Conservation (phyloP, 2,797 vertebrate species). For the Glyptemys insculpta region DNA sequence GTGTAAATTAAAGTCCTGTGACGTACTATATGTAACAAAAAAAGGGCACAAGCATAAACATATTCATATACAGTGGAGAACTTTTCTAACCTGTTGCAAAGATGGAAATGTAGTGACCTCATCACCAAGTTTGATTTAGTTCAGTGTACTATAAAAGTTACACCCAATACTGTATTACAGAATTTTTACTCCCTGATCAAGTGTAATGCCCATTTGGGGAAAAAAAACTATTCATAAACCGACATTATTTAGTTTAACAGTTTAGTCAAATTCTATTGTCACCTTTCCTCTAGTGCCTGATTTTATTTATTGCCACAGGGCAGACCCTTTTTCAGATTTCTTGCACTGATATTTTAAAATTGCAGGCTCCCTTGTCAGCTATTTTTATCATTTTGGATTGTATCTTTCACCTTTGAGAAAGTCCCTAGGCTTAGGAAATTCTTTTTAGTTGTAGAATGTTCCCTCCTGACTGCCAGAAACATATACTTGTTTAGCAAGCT, state of each 20-base stretch:
- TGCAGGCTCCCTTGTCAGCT: conserved; percentile 69
- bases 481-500: conserved; percentile 54
- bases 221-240: conserved; percentile 58
- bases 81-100: background rate
- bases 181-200: conserved; percentile 4
- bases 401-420: conserved; percentile 68
- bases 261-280: conserved; percentile 62
- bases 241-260: conserved; percentile 48
- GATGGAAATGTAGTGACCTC: conserved; percentile 15
- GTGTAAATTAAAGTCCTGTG: background rate
- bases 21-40: background rate
- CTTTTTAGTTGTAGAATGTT: conserved; percentile 61
- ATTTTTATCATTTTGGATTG: conserved; percentile 58
- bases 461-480: conserved; percentile 46
- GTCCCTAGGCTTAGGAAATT: conserved; percentile 70
- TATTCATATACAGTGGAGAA: background rate
- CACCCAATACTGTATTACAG: conserved; percentile 56
- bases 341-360: conserved; percentile 76
- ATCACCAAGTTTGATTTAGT: conserved; percentile 31
- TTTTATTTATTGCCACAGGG: conserved; percentile 59
- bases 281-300: conserved; percentile 63
- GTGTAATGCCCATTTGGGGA: conserved; percentile 64
- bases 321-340: conserved; percentile 71
- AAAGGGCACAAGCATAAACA: conserved; percentile 49
- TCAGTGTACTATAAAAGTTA: conserved; percentile 38